Evolutionary conservation across 2,797 vertebrate genomes (phyloP).

Genomic region (Cynodonichthys magdalenae): DNA sequence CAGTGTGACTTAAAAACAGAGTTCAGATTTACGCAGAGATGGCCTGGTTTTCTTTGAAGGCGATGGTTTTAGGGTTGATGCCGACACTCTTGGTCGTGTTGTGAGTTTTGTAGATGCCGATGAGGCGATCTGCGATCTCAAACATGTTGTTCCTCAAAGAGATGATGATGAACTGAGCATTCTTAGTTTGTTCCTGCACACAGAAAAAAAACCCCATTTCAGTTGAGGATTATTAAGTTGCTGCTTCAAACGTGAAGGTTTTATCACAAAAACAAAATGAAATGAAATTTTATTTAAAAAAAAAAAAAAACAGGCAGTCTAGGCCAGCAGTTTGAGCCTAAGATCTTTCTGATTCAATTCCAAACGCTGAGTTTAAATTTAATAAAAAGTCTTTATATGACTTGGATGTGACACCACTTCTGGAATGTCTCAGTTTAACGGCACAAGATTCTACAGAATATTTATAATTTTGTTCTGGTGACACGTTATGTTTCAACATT

Average conservation of each 20-base stretch:
- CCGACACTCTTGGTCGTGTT: slow-evolving; percentile 94
- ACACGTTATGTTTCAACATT: too few species aligned
- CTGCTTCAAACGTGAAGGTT: not conserved
- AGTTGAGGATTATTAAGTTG: not conserved
- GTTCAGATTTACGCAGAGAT: slow-evolving; percentile 18
- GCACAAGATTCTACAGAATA: too few species aligned
- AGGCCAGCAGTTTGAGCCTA: not conserved
- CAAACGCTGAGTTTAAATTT: too few species aligned
- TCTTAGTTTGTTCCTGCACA: slow-evolving; percentile 96
- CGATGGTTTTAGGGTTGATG: slow-evolving; percentile 92
- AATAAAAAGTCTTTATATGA: too few species aligned
- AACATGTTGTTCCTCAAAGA: slow-evolving; percentile 99
- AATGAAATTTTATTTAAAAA: too few species aligned
- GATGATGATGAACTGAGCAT: slow-evolving; percentile 98
- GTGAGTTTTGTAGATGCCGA: slow-evolving; percentile 96
- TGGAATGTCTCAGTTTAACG: too few species aligned
- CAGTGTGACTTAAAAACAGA: slow-evolving; percentile 10
- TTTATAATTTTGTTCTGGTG: too few species aligned
- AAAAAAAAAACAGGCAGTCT: too few species aligned
- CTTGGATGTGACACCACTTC: too few species aligned
- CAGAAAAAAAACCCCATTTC: not conserved
- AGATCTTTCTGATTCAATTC: not conserved
- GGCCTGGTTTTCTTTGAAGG: slow-evolving; percentile 79
- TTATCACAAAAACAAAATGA: too few species aligned
- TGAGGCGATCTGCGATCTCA: slow-evolving; percentile 94